Percentiles rank a stretch among this genome's conserved stretches.
These are phyloP conservation scores for Eupithecia subumbrata DNA, from an alignment of 2,888 invertebrate species.

Conservation along the genomic window DNA sequence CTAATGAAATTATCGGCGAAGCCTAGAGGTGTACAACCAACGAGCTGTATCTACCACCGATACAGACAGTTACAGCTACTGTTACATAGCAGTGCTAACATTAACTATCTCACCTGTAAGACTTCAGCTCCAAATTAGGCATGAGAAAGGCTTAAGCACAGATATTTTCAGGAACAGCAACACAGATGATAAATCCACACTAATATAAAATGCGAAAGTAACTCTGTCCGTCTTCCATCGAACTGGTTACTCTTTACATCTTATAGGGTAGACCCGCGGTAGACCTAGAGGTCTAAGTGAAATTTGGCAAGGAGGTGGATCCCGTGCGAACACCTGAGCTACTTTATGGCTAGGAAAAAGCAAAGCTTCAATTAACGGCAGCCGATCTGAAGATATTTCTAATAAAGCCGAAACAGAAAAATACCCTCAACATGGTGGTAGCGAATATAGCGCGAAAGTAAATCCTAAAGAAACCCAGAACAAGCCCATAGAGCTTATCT, in stretches of 20 bases:
- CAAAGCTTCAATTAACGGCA: background rate
- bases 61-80: background rate
- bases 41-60: constrained; percentile 21
- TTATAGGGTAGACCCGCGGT: no score
- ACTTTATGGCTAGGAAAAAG: background rate
- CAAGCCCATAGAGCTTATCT: constrained; percentile 5
- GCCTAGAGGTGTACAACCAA: constrained; percentile 23
- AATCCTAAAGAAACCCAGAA: background rate
- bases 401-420: background rate
- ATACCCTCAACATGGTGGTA: background rate
- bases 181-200: background rate
- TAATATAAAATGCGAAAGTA: background rate
- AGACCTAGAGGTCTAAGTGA: no score
- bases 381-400: background rate
- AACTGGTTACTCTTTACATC: background rate
- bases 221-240: background rate
- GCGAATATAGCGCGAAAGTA: background rate
- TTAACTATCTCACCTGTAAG: background rate
- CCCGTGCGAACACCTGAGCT: background rate
- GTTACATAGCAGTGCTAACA: background rate
- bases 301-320: background rate
- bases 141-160: background rate
- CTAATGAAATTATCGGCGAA: constrained; percentile 32
- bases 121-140: background rate
- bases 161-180: background rate